phyloP scores from a whole-genome alignment of 2,797 vertebrate species.

The Selene dorsalis region DNA sequence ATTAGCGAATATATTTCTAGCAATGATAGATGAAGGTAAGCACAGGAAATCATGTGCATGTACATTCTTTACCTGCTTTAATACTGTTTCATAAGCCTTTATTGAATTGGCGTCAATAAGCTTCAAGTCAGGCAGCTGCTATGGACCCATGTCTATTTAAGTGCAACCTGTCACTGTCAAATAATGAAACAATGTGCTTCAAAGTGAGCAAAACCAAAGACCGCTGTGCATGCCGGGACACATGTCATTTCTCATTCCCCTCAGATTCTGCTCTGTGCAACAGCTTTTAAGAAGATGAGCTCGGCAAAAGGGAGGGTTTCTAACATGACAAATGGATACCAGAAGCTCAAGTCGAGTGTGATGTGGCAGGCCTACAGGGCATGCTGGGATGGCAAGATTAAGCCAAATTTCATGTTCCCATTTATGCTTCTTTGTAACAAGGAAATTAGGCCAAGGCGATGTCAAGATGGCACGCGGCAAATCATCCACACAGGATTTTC shows the following conservation, averaged over 20 bases:
- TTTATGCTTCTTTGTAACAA: slow-evolving; percentile 54
- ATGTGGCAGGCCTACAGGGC: slow-evolving; percentile 59
- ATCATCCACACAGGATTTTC: slow-evolving; percentile 42
- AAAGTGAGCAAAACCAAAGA: not conserved
- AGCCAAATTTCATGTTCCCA: slow-evolving; percentile 48
- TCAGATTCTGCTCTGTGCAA: slow-evolving; percentile 4
- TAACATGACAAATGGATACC: slow-evolving; percentile 33
- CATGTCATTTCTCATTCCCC: not conserved
- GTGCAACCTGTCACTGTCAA: not conserved
- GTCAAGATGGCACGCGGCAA: slow-evolving; percentile 57
- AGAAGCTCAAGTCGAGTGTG: slow-evolving; percentile 53
- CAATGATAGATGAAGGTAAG: not conserved
- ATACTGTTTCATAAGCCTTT: not conserved
- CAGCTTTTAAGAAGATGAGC: slow-evolving; percentile 19
- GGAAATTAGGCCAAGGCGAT: slow-evolving; percentile 57
- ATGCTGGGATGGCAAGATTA: slow-evolving; percentile 28
- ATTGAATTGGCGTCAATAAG: not conserved
- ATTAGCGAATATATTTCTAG: not conserved
- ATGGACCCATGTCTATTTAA: not conserved
- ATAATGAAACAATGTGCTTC: not conserved
- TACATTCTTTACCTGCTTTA: slow-evolving; percentile 6
- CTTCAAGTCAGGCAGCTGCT: not conserved
- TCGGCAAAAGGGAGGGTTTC: slow-evolving; percentile 4
- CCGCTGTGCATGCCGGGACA: not conserved
- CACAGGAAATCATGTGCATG: not conserved